Conservation (phyloP, 1,140 invertebrate genomes). For the Psix sp. region DNA sequence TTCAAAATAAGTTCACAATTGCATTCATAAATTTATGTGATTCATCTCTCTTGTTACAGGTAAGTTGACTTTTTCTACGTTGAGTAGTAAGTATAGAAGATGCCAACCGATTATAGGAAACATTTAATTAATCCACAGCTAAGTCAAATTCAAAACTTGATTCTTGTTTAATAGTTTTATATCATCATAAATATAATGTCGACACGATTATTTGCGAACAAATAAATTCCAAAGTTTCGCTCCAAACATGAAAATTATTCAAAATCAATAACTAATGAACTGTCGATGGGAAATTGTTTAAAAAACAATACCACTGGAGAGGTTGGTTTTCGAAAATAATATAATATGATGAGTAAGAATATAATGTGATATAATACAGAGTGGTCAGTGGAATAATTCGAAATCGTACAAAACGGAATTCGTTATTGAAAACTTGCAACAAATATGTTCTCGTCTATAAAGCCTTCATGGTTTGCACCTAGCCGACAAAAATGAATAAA, state of each 20-base stretch:
- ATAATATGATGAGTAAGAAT: too few species aligned
- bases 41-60: constrained; percentile 36
- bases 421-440: too few species aligned
- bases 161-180: constrained; percentile 20
- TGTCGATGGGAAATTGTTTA: neutral
- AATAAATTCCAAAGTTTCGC: neutral
- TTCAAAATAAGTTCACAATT: constrained; percentile 2
- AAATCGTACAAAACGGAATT: too few species aligned
- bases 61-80: constrained; percentile 35
- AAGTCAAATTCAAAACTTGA: constrained; percentile 15
- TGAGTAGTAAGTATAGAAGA: constrained; percentile 18
- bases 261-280: neutral
- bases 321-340: too few species aligned
- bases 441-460: too few species aligned
- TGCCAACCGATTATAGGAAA: constrained; percentile 20
- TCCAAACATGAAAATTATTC: neutral
- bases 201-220: neutral
- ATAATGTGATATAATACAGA: too few species aligned
- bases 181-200: constrained; percentile 17
- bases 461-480: too few species aligned
- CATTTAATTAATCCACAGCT: constrained; percentile 23
- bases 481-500: too few species aligned
- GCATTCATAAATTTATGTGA: constrained; percentile 13
- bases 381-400: too few species aligned
- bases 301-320: too few species aligned